Conservation (phyloP, 92 coral and sea anemone species). For the Paragorgia papillata region DNA sequence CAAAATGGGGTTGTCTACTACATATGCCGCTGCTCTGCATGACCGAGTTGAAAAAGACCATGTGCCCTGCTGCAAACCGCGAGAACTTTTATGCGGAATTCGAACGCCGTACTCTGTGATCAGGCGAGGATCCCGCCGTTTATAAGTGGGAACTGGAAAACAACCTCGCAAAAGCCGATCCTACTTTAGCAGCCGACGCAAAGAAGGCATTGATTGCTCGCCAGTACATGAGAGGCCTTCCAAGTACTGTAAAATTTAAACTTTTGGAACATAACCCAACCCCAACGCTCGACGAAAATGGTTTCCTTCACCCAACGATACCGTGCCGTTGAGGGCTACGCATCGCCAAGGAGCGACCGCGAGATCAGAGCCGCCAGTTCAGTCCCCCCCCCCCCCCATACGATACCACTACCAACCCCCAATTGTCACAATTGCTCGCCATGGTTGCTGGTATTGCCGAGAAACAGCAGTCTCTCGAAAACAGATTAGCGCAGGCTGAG, state of each 20-base stretch:
- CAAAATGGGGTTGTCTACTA: too few species aligned
- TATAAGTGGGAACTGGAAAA: conserved; percentile 46
- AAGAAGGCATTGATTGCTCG: conserved; percentile 30
- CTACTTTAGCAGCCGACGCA: conserved; percentile 32
- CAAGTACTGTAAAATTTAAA: conserved; percentile 40
- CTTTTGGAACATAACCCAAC: conserved; percentile 49
- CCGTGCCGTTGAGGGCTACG: conserved; percentile 28
- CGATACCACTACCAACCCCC: neutral
- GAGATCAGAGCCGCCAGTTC: neutral
- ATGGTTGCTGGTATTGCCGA: conserved; percentile 34
- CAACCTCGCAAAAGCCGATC: conserved; percentile 54
- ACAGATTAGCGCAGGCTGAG: conserved; percentile 1
- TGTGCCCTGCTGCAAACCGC: neutral
- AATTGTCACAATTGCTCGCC: conserved; percentile 2
- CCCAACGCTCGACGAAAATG: conserved; percentile 39
- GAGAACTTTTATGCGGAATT: conserved; percentile 23
- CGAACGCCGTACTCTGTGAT: neutral
- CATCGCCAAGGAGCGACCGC: neutral
- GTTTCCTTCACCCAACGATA: conserved; percentile 31
- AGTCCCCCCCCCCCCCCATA: neutral
- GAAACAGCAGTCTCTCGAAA: conserved; percentile 6
- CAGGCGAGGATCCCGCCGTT: conserved; percentile 36
- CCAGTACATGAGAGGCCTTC: conserved; percentile 46
- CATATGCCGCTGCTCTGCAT: too few species aligned
- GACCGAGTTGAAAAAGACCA: neutral